Conservation (phyloP, 2,888 invertebrate genomes). For the Marasmarcha lunaedactyla region DNA sequence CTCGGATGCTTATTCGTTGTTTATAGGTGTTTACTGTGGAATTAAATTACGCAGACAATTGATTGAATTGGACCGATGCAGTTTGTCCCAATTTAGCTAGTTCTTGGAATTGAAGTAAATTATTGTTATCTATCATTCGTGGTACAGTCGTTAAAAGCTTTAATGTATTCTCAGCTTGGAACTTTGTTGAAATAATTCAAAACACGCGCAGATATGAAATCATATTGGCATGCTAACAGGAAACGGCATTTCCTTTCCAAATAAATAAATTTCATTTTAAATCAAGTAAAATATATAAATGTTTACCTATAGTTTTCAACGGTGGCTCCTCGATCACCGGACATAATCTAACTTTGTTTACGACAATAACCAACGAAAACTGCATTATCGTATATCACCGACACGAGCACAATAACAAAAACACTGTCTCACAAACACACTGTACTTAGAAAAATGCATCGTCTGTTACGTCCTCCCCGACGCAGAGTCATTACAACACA, state of each 20-base stretch:
- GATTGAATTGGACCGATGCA: neutral
- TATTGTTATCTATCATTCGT: neutral
- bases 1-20: neutral
- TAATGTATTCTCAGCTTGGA: neutral
- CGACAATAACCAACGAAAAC: constrained; percentile 62
- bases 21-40: neutral
- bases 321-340: constrained; percentile 43
- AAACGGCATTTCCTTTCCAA: too few species aligned
- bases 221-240: too few species aligned
- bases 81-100: too few species aligned
- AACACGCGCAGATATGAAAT: too few species aligned
- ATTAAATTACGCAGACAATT: constrained; percentile 1
- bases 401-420: constrained; percentile 32
- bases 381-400: constrained; percentile 43
- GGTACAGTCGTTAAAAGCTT: neutral
- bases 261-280: too few species aligned
- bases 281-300: neutral
- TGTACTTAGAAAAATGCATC: constrained; percentile 48
- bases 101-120: too few species aligned
- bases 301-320: constrained; percentile 47
- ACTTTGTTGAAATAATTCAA: too few species aligned
- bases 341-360: constrained; percentile 59
- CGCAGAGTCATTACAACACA: constrained; percentile 50
- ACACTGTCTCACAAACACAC: constrained; percentile 42
- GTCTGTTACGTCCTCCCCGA: constrained; percentile 46